A percentile compares a stretch with the other conserved stretches of the same genome.
phyloP scores from a whole-genome alignment of 2,113 vertebrate species.

The Rattus rattus region DNA sequence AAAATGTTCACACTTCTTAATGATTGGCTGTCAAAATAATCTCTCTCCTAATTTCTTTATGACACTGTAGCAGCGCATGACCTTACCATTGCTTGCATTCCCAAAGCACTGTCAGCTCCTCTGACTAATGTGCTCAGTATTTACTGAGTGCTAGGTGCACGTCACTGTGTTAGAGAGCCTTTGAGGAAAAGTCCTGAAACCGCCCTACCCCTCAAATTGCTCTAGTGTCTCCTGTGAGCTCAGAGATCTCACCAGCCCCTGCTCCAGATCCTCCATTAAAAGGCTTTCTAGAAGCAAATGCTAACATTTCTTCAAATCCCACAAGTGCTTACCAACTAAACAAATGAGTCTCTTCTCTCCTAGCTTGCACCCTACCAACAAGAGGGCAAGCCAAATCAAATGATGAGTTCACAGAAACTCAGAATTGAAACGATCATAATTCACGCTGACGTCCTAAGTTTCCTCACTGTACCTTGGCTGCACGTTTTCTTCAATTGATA shows the following conservation, averaged over 20 bases:
- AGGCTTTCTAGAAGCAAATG: slow-evolving; percentile 36
- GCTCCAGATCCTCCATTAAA: slow-evolving; percentile 43
- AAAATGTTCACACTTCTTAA: slow-evolving; percentile 50
- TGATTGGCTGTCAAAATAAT: not conserved
- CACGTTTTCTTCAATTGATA: slow-evolving; percentile 86
- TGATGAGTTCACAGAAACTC: slow-evolving; percentile 16
- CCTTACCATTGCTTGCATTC: slow-evolving; percentile 11
- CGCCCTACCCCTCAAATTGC: not conserved
- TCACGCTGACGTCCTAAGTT: not conserved
- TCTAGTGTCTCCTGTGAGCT: not conserved
- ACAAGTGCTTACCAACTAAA: slow-evolving; percentile 11
- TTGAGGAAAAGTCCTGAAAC: not conserved
- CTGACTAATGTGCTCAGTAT: slow-evolving; percentile 23
- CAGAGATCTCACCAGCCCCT: slow-evolving; percentile 19
- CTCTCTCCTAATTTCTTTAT: slow-evolving; percentile 46
- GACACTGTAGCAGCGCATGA: not conserved
- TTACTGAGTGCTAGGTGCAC: slow-evolving; percentile 3
- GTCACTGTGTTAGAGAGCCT: not conserved
- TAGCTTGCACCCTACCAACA: not conserved
- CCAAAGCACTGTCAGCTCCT: not conserved
- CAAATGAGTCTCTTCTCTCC: slow-evolving; percentile 7
- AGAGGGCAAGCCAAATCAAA: not conserved
- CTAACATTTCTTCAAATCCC: not conserved
- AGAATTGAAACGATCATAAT: not conserved
- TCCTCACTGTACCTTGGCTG: slow-evolving; percentile 88